Base-by-base conservation (phyloP, 1,140 invertebrate genomes). In the Pseudomyrmex sp. region DNA sequence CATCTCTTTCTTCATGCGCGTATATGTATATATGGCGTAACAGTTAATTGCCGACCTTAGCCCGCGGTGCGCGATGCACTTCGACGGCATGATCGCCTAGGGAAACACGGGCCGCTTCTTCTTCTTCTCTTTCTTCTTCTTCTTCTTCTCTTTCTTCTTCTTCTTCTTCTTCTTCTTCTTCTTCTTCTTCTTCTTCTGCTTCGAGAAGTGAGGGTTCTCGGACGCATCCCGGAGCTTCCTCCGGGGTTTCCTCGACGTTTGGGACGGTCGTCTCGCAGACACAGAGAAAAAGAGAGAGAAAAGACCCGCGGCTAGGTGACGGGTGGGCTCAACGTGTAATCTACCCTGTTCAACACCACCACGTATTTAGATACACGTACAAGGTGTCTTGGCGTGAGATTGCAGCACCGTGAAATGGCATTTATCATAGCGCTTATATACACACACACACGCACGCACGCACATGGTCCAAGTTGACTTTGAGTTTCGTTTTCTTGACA, bases 241-340 rank as follows among this genome's bases (percentile, higher is more conserved):
- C 83, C 75, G 52, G 75, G 76, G 70, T 82, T 86, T 86, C 76
- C 87, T 86, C 85, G 56, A 85, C 70, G 77, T 87, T 65, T 66
- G 73, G 65, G 69, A 62, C 70, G 59, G 76, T 70, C 85, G 54
- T 59, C 62, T 80, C 66, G 18, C 56, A 13, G 79, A 35, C 50
- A 61, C 58, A 62, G 74, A 65, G 73, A 18, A 9, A 74, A 77
- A 66, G 82, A 69, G 62, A 74, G 73, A 63, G 56, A 84, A 59
- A 76, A 58, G 68, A 85, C 73, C 84, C 82, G 83, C 85, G 88
- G 83, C 85, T 85, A 84, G 88, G 82, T 85, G 86, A 88, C 88
- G 86, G 85, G 85, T 89, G 88, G 88, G 87, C 88, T 90, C 85
- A 91, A 89, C 86, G 85, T 88, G 90, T 85, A 91, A 91, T 91